These are phyloP conservation scores for Patella pellucida DNA, from an alignment of 2,888 invertebrate genomes.

Conservation along the genomic window DNA sequence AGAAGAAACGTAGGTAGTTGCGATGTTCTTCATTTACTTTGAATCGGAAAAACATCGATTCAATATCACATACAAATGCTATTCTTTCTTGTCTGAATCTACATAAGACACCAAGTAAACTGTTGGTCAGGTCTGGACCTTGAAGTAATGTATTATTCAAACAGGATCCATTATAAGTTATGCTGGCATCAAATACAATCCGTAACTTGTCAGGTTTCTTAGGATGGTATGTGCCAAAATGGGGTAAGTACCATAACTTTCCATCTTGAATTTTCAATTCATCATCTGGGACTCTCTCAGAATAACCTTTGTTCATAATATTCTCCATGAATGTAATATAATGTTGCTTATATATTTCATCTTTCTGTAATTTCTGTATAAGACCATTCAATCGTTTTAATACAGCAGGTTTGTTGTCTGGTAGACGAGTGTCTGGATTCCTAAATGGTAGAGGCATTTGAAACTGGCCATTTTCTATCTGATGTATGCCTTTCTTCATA, in stretches of 20 bases:
- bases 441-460: slow-evolving; percentile 21
- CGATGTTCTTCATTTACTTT: slow-evolving; percentile 28
- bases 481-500: slow-evolving; percentile 13
- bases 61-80: slow-evolving; percentile 37
- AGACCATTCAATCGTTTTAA: slow-evolving; percentile 13
- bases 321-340: slow-evolving; percentile 30
- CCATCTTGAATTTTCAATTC: slow-evolving; percentile 11
- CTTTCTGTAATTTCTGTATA: not conserved
- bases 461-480: slow-evolving; percentile 22
- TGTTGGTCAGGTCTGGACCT: slow-evolving; percentile 44
- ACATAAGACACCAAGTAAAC: slow-evolving; percentile 38
- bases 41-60: slow-evolving; percentile 36
- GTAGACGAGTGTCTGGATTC: slow-evolving; percentile 14
- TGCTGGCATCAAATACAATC: slow-evolving; percentile 36
- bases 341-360: slow-evolving; percentile 14
- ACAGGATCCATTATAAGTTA: slow-evolving; percentile 31
- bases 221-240: slow-evolving; percentile 36
- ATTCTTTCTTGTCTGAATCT: slow-evolving; percentile 38
- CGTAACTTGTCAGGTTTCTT: slow-evolving; percentile 28
- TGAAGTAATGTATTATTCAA: slow-evolving; percentile 36
- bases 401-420: slow-evolving; percentile 19
- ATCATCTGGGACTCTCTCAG: slow-evolving; percentile 22
- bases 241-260: slow-evolving; percentile 36
- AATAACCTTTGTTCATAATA: slow-evolving; percentile 23
- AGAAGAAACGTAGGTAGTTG: slow-evolving; percentile 33